Conservation (phyloP, 35 echinoderm and acorn worm genomes). For the Diadema setosum region DNA sequence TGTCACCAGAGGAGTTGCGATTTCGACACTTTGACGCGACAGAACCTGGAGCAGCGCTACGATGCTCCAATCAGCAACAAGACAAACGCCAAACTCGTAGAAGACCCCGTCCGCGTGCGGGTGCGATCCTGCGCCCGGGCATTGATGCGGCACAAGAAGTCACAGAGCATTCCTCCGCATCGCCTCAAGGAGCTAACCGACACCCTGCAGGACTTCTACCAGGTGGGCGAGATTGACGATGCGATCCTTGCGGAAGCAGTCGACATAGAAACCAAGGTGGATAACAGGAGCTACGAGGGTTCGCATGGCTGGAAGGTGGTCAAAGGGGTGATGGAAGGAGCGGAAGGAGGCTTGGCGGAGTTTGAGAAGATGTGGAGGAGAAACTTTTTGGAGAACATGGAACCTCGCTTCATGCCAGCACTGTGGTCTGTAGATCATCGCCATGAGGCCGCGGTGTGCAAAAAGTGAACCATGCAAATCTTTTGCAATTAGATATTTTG, state of each 20-base stretch:
- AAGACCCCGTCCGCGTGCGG: constrained; percentile 38
- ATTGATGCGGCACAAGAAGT: constrained; percentile 40
- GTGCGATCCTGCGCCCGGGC: constrained; percentile 79
- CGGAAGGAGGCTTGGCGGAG: constrained; percentile 33
- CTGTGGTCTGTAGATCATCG: constrained; percentile 94
- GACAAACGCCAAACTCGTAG: constrained; percentile 36
- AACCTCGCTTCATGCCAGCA: constrained; percentile 69
- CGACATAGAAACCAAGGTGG: constrained; percentile 48
- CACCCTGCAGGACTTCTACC: constrained; percentile 31
- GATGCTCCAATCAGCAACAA: constrained; percentile 57
- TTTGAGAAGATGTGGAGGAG: constrained; percentile 90
- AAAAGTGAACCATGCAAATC: background rate
- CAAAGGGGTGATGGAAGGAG: background rate
- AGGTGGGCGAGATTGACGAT: constrained; percentile 19
- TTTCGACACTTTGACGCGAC: constrained; percentile 55
- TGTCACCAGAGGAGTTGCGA: constrained; percentile 75
- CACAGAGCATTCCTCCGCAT: constrained; percentile 47
- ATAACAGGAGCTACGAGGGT: constrained; percentile 53
- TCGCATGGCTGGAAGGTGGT: constrained; percentile 90
- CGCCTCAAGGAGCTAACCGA: constrained; percentile 53
- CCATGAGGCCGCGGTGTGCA: constrained; percentile 20
- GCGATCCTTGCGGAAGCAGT: constrained; percentile 35
- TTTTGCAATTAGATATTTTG: too few relatives aligned
- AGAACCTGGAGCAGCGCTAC: constrained; percentile 51
- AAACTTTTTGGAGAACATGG: constrained; percentile 75